phyloP scores from a whole-genome alignment of 2,113 vertebrate genomes.

The Pithys albifrons region DNA sequence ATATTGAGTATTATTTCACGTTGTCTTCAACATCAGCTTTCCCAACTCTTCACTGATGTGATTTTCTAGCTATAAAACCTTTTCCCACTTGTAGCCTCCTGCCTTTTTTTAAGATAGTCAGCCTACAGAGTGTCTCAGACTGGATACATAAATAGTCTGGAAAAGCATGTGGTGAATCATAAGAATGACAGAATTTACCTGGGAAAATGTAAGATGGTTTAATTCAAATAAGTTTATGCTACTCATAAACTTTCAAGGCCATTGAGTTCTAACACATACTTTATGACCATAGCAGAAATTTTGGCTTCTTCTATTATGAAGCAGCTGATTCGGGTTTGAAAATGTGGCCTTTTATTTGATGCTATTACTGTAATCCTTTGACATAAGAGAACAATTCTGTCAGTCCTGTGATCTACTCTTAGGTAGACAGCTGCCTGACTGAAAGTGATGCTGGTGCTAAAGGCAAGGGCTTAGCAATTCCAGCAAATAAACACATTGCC shows the following conservation, averaged over 20 bases:
- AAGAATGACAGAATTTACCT: not conserved
- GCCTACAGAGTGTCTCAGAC: not conserved
- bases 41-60: not conserved
- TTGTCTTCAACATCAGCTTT: not conserved
- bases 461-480: not conserved
- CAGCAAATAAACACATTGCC: not conserved
- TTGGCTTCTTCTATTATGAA: not conserved
- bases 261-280: not conserved
- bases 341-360: not conserved
- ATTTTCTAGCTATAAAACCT: not conserved
- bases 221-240: not conserved
- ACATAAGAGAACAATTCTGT: not conserved
- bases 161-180: not conserved
- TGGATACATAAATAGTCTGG: not conserved
- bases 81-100: not conserved
- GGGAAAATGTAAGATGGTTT: not conserved
- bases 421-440: not conserved
- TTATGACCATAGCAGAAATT: not conserved
- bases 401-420: not conserved
- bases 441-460: not conserved
- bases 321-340: slow-evolving; percentile 1
- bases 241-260: not conserved
- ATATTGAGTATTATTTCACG: not conserved
- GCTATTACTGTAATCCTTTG: not conserved
- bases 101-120: not conserved